Evolutionary conservation across 2,888 invertebrate genomes (phyloP).

Genomic region (Leptarthrus brevirostris): DNA sequence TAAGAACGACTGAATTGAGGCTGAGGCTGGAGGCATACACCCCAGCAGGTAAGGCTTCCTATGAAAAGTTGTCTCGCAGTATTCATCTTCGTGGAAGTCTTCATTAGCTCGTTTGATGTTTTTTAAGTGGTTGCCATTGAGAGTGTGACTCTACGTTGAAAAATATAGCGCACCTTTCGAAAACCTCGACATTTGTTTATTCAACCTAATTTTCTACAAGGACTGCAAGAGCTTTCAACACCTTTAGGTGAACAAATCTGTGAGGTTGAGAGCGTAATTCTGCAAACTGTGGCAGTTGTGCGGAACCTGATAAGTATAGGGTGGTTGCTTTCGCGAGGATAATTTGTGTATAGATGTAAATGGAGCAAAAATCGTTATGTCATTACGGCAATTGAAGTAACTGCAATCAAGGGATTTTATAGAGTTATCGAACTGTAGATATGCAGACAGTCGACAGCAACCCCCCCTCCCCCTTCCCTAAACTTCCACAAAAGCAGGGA

Average conservation of each 20-base stretch:
- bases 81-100: background rate
- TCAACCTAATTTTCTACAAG: conserved; percentile 25
- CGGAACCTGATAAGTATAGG: background rate
- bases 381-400: background rate
- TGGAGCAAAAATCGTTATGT: conserved; percentile 26
- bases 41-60: too few relatives aligned
- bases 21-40: too few relatives aligned
- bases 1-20: too few relatives aligned
- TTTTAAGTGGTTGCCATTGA: background rate
- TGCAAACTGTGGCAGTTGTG: background rate
- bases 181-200: conserved; percentile 20
- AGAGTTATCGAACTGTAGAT: conserved; percentile 33
- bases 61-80: too few relatives aligned
- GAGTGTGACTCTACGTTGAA: background rate
- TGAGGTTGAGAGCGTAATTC: background rate
- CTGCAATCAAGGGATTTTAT: conserved; percentile 13
- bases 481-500: too few relatives aligned
- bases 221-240: conserved; percentile 22
- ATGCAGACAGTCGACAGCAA: background rate
- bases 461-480: too few relatives aligned
- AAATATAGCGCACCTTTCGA: background rate
- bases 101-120: background rate
- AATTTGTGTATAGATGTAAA: conserved; percentile 37
- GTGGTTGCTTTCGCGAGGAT: background rate
- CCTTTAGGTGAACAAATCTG: conserved; percentile 9